These are phyloP conservation scores for Limosa lapponica DNA, from an alignment of 2,797 vertebrate species.

Conservation along the genomic window DNA sequence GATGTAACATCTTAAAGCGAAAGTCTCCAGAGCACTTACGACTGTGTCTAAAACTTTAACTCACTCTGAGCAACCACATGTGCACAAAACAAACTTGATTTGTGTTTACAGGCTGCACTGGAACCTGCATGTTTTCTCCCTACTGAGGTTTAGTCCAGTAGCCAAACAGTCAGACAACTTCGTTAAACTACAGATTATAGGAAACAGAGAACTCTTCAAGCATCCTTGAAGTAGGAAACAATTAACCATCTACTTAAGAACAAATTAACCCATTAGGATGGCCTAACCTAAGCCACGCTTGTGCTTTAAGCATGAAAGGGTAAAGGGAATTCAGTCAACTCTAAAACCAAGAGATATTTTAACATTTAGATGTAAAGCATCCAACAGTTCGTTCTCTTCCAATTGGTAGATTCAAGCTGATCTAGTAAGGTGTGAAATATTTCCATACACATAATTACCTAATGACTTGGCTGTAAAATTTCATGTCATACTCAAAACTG, in stretches of 20 bases:
- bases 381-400: background rate
- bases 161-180: background rate
- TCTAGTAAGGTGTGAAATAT: background rate
- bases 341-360: background rate
- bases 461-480: slow-evolving; percentile 44
- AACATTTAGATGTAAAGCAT: slow-evolving; percentile 1
- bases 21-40: slow-evolving; percentile 4
- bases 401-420: background rate
- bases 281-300: background rate
- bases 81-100: slow-evolving; percentile 26
- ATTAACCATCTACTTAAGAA: background rate
- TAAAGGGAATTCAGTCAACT: background rate
- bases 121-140: background rate
- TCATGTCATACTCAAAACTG: background rate
- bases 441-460: slow-evolving; percentile 20
- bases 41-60: slow-evolving; percentile 22
- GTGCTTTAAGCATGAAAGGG: background rate
- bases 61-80: background rate
- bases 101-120: background rate
- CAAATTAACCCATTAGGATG: background rate
- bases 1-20: slow-evolving; percentile 38
- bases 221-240: background rate
- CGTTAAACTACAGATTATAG: background rate
- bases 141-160: background rate
- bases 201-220: background rate